Evolutionary conservation across 64 coral and sea anemone genomes (phyloP).

Genomic region (Acropora yongei): DNA sequence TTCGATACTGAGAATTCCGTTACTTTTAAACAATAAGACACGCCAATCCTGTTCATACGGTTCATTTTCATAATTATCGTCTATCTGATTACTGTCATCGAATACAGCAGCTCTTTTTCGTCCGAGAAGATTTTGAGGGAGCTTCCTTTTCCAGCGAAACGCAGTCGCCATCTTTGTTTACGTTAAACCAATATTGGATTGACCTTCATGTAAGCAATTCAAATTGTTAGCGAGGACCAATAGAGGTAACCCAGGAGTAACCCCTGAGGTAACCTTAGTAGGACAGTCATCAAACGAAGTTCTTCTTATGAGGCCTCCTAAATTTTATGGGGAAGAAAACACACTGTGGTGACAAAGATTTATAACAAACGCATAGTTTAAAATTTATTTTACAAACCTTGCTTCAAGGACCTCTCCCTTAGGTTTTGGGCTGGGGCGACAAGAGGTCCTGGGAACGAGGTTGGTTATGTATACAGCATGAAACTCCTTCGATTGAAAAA

Average conservation of each 20-base stretch:
- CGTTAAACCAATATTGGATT: neutral
- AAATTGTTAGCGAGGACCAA: neutral
- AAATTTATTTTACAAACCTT: too few relatives aligned
- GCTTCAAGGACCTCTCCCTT: too few relatives aligned
- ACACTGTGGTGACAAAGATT: too few relatives aligned
- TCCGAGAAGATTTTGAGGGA: conserved; percentile 35
- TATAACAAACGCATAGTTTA: too few relatives aligned
- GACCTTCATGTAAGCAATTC: neutral
- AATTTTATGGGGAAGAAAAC: too few relatives aligned
- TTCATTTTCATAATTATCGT: neutral
- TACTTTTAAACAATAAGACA: conserved; percentile 58
- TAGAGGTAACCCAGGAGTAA: too few relatives aligned
- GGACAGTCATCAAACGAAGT: too few relatives aligned
- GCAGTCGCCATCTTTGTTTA: conserved; percentile 82
- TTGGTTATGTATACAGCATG: neutral
- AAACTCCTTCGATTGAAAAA: too few relatives aligned
- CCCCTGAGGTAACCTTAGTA: too few relatives aligned
- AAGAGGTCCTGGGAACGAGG: too few relatives aligned
- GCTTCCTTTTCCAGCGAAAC: conserved; percentile 83
- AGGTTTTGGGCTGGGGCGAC: too few relatives aligned
- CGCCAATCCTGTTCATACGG: conserved; percentile 65
- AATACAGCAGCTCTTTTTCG: conserved; percentile 72
- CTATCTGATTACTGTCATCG: conserved; percentile 64
- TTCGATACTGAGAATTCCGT: conserved; percentile 23
- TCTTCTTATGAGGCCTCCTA: too few relatives aligned